Percentiles rank a stretch among this genome's conserved stretches.
phyloP scores from a whole-genome alignment of 1,140 invertebrate species.

The Cotesia vestalis region DNA sequence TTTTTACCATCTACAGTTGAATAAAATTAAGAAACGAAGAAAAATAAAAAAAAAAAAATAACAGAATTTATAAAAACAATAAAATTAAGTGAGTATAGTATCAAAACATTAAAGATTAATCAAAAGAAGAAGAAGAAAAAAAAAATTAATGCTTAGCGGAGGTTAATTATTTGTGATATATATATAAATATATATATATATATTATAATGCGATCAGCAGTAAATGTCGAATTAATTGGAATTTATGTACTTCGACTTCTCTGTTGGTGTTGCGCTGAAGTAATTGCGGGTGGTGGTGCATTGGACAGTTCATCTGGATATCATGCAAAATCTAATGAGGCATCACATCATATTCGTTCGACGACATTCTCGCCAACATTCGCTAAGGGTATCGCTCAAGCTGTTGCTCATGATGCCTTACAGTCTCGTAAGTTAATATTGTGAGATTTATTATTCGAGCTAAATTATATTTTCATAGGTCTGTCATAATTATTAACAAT shows the following conservation, averaged over 20 bases:
- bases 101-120: background rate
- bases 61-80: too few relatives aligned
- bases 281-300: conserved; percentile 57
- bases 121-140: background rate
- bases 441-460: conserved; percentile 24
- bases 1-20: too few relatives aligned
- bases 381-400: conserved; percentile 60
- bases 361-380: conserved; percentile 57
- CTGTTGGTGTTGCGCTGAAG: conserved; percentile 51
- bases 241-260: conserved; percentile 56
- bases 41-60: too few relatives aligned
- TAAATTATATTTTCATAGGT: conserved; percentile 28
- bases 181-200: too few relatives aligned
- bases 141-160: background rate
- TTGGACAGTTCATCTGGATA: conserved; percentile 54
- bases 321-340: conserved; percentile 46
- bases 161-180: conserved; percentile 2
- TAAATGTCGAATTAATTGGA: conserved; percentile 53
- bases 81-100: background rate
- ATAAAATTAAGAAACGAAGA: too few relatives aligned
- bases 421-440: conserved; percentile 42
- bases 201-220: conserved; percentile 34
- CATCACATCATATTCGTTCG: conserved; percentile 43
- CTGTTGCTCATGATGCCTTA: conserved; percentile 58
- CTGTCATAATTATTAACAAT: conserved; percentile 6